Evolutionary conservation across 2,113 vertebrate species (phyloP).

Genomic region (Kryptolebias marmoratus): DNA sequence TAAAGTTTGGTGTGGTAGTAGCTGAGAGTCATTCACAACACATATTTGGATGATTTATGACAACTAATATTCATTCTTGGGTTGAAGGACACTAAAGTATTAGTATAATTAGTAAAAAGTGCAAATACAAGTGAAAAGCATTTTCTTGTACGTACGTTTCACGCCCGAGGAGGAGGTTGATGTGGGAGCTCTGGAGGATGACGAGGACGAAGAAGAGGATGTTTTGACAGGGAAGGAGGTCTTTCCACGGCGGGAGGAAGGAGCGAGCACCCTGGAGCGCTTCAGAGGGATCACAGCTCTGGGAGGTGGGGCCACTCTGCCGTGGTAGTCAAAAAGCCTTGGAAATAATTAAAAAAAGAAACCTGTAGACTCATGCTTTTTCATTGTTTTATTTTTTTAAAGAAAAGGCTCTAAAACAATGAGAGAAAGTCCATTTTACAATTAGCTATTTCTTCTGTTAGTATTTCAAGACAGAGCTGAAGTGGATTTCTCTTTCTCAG

Average conservation of each 20-base stretch:
- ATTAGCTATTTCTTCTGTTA: slow-evolving; percentile 22
- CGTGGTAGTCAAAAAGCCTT: slow-evolving; percentile 97
- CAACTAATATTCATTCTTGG: too few species aligned
- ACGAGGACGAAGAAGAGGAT: slow-evolving; percentile 79
- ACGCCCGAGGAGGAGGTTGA: slow-evolving; percentile 87
- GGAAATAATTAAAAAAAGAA: slow-evolving; percentile 47
- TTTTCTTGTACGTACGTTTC: slow-evolving; percentile 86
- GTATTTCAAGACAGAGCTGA: slow-evolving; percentile 19
- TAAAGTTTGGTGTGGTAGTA: too few species aligned
- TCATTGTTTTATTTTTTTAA: not conserved
- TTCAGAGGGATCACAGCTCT: slow-evolving; percentile 94
- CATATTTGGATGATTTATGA: too few species aligned
- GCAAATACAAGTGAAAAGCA: slow-evolving; percentile 19
- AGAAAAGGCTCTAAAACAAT: too few species aligned
- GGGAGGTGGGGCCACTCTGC: slow-evolving; percentile 92
- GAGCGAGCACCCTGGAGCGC: slow-evolving; percentile 89
- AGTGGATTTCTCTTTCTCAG: slow-evolving; percentile 23
- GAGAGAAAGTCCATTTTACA: not conserved
- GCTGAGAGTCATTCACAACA: too few species aligned
- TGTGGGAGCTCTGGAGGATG: slow-evolving; percentile 87
- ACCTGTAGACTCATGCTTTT: slow-evolving; percentile 18
- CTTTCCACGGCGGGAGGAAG: slow-evolving; percentile 92
- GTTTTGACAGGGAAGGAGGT: slow-evolving; percentile 92
- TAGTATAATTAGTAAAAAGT: slow-evolving; percentile 32
- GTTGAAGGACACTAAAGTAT: not conserved